Percentiles rank a stretch among this genome's conserved stretches.
phyloP scores from a whole-genome alignment of 2,888 invertebrate genomes.

The Meteorus cinctellus region DNA sequence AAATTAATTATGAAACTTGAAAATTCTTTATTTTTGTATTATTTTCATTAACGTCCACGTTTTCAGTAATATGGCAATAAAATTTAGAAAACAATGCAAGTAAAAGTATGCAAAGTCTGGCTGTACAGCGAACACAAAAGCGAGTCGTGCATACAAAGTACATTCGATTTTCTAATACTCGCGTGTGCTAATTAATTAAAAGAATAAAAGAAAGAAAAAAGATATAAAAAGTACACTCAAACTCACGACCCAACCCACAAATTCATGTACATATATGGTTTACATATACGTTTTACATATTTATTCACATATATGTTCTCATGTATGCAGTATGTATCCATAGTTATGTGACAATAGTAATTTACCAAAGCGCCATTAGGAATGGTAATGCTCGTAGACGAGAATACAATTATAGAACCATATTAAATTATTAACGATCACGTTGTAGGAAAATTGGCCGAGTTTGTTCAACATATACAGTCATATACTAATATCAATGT shows the following conservation, averaged over 20 bases:
- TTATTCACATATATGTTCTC: neutral
- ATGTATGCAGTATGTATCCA: neutral
- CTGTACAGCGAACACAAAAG: neutral
- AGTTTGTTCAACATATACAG: conserved; percentile 26
- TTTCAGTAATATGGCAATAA: no score
- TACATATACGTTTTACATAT: neutral
- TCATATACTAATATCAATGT: neutral
- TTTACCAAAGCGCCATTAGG: conserved; percentile 36
- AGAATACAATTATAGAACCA: conserved; percentile 25
- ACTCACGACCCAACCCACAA: conserved; percentile 1
- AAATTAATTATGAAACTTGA: no score
- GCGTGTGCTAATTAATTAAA: conserved; percentile 8
- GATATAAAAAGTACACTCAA: neutral
- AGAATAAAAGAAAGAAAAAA: neutral
- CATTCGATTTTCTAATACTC: conserved; percentile 8
- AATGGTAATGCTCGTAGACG: conserved; percentile 29
- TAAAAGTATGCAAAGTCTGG: neutral
- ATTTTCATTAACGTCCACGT: no score
- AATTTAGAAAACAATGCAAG: neutral
- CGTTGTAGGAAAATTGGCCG: conserved; percentile 29
- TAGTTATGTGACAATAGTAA: conserved; percentile 39
- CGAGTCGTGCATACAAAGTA: neutral
- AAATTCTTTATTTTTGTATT: no score
- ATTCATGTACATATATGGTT: neutral
- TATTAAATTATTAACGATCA: conserved; percentile 37